Base-by-base conservation (phyloP, 1,140 invertebrate species). In the Eumeta japonica region DNA sequence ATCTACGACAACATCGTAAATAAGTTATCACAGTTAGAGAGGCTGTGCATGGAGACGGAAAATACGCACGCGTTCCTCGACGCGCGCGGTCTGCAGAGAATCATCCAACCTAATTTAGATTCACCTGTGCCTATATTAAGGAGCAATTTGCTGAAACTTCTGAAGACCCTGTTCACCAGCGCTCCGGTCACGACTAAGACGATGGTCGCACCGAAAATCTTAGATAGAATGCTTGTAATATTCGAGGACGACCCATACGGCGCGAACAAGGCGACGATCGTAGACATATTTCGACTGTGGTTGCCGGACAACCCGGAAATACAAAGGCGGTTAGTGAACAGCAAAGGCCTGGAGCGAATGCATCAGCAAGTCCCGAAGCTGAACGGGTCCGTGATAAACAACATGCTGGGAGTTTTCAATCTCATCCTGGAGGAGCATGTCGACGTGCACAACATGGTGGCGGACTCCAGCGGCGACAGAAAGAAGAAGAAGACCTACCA, bases 391-490 rank as follows among this genome's bases (percentile, higher is more conserved):
- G 46, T 52, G 5, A 47, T 60, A 15, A 35, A 47, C 4, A 57
- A 45, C 3, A 34, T 64, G 16, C 27, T 72, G 2, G 50, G 57
- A 10, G 36, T 72, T 3, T 67, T 72, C 28, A 67, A 67, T 43
- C 62, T 43, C 9, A 59, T 72, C 28, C 28, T 67, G 15, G 43
- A 55, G 16, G 67, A 72, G 37, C 67, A 72, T 47, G 13, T 67
- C n/a, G n/a, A n/a, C n/a, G n/a, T n/a, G n/a, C n/a, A n/a, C n/a
- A n/a, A n/a, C n/a, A n/a, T n/a, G n/a, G n/a, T n/a, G n/a, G n/a
- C n/a, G n/a, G n/a, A n/a, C n/a, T n/a, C n/a, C n/a, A n/a, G n/a
- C n/a, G n/a, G n/a, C n/a, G n/a, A n/a, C n/a, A n/a, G n/a, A n/a
- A n/a, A n/a, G n/a, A n/a, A n/a, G n/a, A n/a, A n/a, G n/a, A n/a